Evolutionary conservation across 2,888 invertebrate genomes (phyloP), one percentile per base, ranked within the genome.

Genomic region (Ametastegia equiseti): DNA sequence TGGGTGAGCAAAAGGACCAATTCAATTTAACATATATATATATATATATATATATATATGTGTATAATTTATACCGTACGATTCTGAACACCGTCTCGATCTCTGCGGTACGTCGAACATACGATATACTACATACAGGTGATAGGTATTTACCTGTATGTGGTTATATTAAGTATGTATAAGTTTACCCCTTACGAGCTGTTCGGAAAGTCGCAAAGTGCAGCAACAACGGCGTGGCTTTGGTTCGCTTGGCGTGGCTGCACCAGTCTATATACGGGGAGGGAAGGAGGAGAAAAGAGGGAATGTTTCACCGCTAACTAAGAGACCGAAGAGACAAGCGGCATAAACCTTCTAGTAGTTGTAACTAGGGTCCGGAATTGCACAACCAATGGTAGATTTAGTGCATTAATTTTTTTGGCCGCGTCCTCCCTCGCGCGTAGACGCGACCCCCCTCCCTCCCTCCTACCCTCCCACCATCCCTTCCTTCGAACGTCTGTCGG

Each of bases 401-500:
- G 81, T 81, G 81, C 69, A 81, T 45, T 23, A 60, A 65, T 63
- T 67, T 42, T 42, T 27, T 30, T 23, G 36, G 79, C 69, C 50
- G 77, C 67, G 78, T 81, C 60, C 81, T 81, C 81, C 81, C 81
- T 63, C 81, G 75, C 75, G 67, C 45, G 63, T 36, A 30, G 78
- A 36, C 63, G 63, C 39, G 19, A 36, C 42, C 27, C 42, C 33
- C 45, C n/a, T n/a, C n/a, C n/a, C n/a, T n/a, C n/a, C n/a, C n/a
- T n/a, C n/a, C n/a, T n/a, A n/a, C n/a, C n/a, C n/a, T n/a, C n/a
- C n/a, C n/a, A n/a, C n/a, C n/a, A n/a, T n/a, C n/a, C n/a, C n/a
- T n/a, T n/a, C n/a, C n/a, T n/a, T n/a, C n/a, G 54, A 7, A 13
- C 19, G 11, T 33, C 33, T 30, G 65, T 60, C 60, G 63, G 57